Base-by-base conservation (phyloP, 23 tunicate genomes). In the Phallusia fumigata region DNA sequence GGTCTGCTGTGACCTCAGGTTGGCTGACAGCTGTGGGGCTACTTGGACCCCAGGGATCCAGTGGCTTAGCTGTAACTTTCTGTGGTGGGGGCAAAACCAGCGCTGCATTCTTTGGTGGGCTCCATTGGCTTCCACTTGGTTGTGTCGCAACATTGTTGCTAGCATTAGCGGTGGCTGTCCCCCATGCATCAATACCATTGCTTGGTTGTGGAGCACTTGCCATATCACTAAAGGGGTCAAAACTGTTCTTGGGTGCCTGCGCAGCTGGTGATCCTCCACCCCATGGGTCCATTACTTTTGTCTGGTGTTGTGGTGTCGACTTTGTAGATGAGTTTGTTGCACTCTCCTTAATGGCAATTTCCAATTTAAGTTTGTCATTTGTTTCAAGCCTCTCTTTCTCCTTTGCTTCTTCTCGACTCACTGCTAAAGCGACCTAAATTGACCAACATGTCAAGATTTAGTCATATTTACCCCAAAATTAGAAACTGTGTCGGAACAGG, bases 271-370 rank as follows among this genome's bases (percentile, higher is more conserved):
- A 24, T 15, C 8, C 26, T 15, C 44, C 87, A 18, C 90, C 95
- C 95, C 95, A 90, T 50, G 90, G 85, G 80, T 90, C 85, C 32
- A 65, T 51, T 18, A 51, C 76, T 34, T 32, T 47, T 6, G 78
- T 45, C 15, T 82, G 85, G 32, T 84, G 82, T 36, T 50, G 58
- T 35, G 83, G 76, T 15, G 35, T 75, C 26, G 78, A 58, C 36
- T 74, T 74, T 74, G 33, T 74, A 50, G 74, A 26, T 40, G 5
- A 10, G 50, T 30, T 58, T 13, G 53, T 76, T 5, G 80, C 65
- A 64, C 91, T 87, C 65, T 92, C 97, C 77, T 92, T 87, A 33
- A 92, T 26, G 0, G 97, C 97, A 82, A 92, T 76, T 52, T 92
- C 91, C 33, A 92, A 53, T 18, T 85, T 76, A 18, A 92, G 32